Evolutionary conservation across 1,140 invertebrate species (phyloP).

Genomic region (Drosophila gunungcola): DNA sequence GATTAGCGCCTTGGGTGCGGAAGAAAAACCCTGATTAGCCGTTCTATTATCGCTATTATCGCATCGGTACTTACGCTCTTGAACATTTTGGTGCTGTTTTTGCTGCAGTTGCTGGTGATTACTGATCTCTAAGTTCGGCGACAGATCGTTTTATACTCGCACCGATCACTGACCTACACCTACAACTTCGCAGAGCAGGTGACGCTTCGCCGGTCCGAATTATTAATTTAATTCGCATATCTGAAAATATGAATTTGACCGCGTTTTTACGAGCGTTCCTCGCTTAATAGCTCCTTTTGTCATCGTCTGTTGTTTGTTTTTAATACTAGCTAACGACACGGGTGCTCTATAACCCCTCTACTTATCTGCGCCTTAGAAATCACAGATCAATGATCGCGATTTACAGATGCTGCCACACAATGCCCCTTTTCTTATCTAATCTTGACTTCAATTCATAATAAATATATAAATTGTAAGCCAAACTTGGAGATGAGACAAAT

Average conservation of each 20-base stretch:
- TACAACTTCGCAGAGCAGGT: constrained; percentile 48
- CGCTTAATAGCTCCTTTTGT: constrained; percentile 40
- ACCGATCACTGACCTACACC: constrained; percentile 65
- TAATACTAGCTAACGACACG: constrained; percentile 13
- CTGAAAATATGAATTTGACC: constrained; percentile 71
- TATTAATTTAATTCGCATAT: constrained; percentile 68
- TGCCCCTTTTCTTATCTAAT: constrained; percentile 61
- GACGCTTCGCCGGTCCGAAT: constrained; percentile 48
- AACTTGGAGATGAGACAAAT: not conserved
- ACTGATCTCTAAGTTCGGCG: constrained; percentile 52
- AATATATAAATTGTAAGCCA: constrained; percentile 44
- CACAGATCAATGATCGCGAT: constrained; percentile 41
- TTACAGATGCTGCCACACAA: constrained; percentile 44
- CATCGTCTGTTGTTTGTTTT: constrained; percentile 35
- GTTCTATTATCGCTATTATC: constrained; percentile 8
- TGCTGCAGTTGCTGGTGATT: constrained; percentile 52
- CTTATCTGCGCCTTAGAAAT: constrained; percentile 43
- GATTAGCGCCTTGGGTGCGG: constrained; percentile 39
- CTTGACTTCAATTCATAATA: constrained; percentile 69
- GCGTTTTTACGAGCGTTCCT: constrained; percentile 65
- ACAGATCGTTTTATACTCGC: constrained; percentile 57
- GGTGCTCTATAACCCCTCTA: constrained; percentile 38
- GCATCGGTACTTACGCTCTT: constrained; percentile 52
- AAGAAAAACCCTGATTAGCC: not conserved
- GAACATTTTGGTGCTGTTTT: constrained; percentile 40